Percentiles rank a stretch among this genome's conserved stretches.
phyloP scores from a whole-genome alignment of 2,113 vertebrate genomes.

The Sebastes fasciatus region DNA sequence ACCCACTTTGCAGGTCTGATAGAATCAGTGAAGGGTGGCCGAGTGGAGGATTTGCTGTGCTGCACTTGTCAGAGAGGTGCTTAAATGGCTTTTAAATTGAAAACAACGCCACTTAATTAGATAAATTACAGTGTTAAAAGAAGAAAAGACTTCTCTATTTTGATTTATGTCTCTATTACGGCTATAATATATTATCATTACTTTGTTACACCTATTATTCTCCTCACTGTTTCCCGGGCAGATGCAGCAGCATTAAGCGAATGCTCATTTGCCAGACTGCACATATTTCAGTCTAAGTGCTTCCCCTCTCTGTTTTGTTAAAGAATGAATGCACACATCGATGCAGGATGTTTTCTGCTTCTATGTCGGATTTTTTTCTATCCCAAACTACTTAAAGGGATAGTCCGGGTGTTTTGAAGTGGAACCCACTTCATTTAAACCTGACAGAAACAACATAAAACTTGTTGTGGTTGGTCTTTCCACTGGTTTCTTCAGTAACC shows the following conservation, averaged over 20 bases:
- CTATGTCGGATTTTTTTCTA: background rate
- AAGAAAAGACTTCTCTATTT: background rate
- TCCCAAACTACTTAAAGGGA: background rate
- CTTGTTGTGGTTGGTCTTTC: too few relatives aligned
- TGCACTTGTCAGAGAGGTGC: constrained; percentile 9
- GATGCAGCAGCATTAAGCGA: constrained; percentile 13
- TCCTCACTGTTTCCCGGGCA: constrained; percentile 27
- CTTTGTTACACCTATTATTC: background rate
- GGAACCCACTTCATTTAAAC: too few relatives aligned
- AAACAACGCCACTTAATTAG: background rate
- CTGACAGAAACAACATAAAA: too few relatives aligned
- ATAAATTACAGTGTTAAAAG: background rate
- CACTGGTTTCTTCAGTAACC: too few relatives aligned
- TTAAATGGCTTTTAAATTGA: constrained; percentile 7
- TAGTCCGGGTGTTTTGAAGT: too few relatives aligned
- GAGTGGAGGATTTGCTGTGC: constrained; percentile 1
- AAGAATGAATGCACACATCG: constrained; percentile 1
- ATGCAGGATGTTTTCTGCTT: constrained; percentile 10
- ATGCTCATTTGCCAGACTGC: constrained; percentile 14
- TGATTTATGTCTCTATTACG: background rate
- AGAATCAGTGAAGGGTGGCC: constrained; percentile 10
- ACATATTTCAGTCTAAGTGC: constrained; percentile 23
- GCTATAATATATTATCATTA: background rate
- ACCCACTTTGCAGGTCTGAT: constrained; percentile 16
- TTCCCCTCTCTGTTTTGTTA: constrained; percentile 21